These are phyloP conservation scores for Nephila pilipes DNA, from an alignment of 1,140 invertebrate genomes.

Conservation along the genomic window DNA sequence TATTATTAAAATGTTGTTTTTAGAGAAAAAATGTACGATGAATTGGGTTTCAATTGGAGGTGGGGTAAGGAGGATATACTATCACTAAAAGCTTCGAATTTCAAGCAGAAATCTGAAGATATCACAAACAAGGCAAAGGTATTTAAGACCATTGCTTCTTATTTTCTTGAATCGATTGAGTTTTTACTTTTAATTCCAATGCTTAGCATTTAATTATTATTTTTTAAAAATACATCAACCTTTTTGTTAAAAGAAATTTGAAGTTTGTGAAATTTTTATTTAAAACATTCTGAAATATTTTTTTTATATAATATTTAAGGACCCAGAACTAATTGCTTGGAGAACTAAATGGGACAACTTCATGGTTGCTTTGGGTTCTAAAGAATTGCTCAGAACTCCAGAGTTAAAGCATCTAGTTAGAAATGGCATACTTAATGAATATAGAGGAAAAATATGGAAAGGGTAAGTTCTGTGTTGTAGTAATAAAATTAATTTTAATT, in stretches of 20 bases:
- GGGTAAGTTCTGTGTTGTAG: slow-evolving; percentile 55
- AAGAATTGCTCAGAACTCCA: slow-evolving; percentile 78
- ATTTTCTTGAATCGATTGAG: not conserved
- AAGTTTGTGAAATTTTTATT: not conserved
- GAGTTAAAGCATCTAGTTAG: slow-evolving; percentile 80
- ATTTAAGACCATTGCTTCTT: slow-evolving; percentile 16
- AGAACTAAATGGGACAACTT: slow-evolving; percentile 82
- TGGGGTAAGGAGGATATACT: slow-evolving; percentile 79
- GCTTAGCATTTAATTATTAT: not conserved
- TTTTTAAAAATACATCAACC: too few species aligned
- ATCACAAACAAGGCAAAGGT: slow-evolving; percentile 79
- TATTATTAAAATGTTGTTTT: not conserved
- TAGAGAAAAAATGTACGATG: slow-evolving; percentile 76
- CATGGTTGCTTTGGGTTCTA: slow-evolving; percentile 80
- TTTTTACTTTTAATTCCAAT: not conserved
- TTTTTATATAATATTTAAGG: slow-evolving; percentile 58
- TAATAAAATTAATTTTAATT: too few species aligned
- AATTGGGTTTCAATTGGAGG: slow-evolving; percentile 78
- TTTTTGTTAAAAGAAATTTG: too few species aligned
- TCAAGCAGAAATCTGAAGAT: slow-evolving; percentile 80
- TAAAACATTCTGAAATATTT: not conserved
- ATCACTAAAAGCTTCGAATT: slow-evolving; percentile 79
- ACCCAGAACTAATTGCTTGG: slow-evolving; percentile 78
- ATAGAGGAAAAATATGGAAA: slow-evolving; percentile 80
- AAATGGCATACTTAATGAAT: slow-evolving; percentile 80